Conservation (phyloP, 2,113 vertebrate genomes). For the Bolborhynchus lineola region DNA sequence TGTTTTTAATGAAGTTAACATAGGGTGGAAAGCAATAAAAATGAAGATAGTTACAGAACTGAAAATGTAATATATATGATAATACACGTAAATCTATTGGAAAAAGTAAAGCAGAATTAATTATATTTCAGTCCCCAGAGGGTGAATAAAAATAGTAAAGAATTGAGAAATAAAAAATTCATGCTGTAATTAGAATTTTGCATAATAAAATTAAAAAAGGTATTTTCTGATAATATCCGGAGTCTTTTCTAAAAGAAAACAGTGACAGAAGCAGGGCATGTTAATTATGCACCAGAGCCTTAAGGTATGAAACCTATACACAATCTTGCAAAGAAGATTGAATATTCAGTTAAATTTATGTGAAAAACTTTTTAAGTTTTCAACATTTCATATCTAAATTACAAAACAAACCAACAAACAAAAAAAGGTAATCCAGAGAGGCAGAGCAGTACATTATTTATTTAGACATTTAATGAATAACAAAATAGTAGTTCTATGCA, state of each 20-base stretch:
- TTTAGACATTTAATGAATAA: neutral
- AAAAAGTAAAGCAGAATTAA: conserved; percentile 70
- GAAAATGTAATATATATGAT: conserved; percentile 82
- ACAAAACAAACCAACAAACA: neutral
- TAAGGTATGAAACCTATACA: neutral
- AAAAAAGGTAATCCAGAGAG: neutral
- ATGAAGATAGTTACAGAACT: conserved; percentile 52
- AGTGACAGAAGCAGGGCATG: neutral
- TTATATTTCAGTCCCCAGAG: conserved; percentile 65
- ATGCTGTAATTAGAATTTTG: conserved; percentile 72
- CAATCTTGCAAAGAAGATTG: conserved; percentile 24
- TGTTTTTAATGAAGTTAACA: conserved; percentile 68
- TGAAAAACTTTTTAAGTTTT: conserved; percentile 1
- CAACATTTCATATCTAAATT: conserved; percentile 40
- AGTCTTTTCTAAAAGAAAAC: neutral
- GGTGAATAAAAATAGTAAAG: conserved; percentile 59
- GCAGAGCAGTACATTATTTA: neutral
- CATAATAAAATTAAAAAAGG: conserved; percentile 31
- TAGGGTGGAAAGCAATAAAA: conserved; percentile 65
- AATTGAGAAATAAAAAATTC: conserved; percentile 76
- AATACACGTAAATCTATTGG: conserved; percentile 77
- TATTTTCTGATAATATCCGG: conserved; percentile 53
- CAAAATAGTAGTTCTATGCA: neutral
- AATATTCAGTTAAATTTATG: neutral
- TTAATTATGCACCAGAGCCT: conserved; percentile 28